Conservation (phyloP, 1,140 invertebrate genomes). For the Drosophila tropicalis region DNA sequence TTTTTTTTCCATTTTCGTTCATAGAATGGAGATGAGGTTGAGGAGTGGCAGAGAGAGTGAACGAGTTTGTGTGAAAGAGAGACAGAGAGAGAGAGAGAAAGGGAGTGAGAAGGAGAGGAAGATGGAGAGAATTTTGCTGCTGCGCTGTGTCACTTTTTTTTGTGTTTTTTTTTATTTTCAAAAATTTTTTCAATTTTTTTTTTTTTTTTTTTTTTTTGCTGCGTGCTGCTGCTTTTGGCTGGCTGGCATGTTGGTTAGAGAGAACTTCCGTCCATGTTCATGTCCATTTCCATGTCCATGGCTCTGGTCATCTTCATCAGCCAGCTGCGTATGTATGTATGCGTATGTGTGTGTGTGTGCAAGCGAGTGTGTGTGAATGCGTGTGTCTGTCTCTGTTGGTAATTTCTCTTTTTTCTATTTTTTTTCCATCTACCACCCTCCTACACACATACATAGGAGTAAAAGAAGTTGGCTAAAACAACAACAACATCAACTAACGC, state of each 20-base stretch:
- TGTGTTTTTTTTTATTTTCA: conserved; percentile 40
- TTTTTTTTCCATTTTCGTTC: conserved; percentile 46
- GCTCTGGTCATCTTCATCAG: conserved; percentile 78
- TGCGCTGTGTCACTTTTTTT: conserved; percentile 64
- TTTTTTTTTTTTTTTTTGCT: conserved; percentile 67
- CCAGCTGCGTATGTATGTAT: conserved; percentile 47
- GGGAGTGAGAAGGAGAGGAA: conserved; percentile 23
- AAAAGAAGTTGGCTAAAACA: conserved; percentile 29
- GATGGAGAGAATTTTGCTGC: conserved; percentile 48
- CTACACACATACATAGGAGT: conserved; percentile 54
- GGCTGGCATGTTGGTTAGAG: conserved; percentile 69
- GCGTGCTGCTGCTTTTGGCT: conserved; percentile 58
- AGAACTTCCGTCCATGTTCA: conserved; percentile 64
- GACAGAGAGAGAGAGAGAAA: not conserved
- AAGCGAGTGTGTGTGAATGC: conserved; percentile 16
- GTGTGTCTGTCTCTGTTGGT: conserved; percentile 33
- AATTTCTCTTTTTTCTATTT: conserved; percentile 29
- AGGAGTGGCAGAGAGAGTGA: not conserved
- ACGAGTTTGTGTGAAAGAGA: not conserved
- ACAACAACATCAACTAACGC: conserved; percentile 54
- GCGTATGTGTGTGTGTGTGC: conserved; percentile 37
- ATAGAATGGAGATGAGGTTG: conserved; percentile 30
- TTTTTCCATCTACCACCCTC: conserved; percentile 53
- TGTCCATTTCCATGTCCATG: conserved; percentile 55
- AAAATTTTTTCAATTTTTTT: conserved; percentile 56